These are phyloP conservation scores for Cephus rjabovi DNA, from an alignment of 2,888 invertebrate genomes.

Conservation along the genomic window DNA sequence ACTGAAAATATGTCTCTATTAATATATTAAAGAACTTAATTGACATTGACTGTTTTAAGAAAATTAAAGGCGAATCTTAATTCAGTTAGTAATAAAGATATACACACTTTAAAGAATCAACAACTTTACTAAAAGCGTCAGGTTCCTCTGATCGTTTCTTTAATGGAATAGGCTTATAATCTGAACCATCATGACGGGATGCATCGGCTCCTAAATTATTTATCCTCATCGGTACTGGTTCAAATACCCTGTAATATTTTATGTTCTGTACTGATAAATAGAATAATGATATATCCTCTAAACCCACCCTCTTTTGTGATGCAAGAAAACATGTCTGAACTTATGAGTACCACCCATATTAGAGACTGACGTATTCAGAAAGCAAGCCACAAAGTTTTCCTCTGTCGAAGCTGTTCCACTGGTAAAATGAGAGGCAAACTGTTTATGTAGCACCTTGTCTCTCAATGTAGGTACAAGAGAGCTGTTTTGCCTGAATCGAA, in stretches of 20 bases:
- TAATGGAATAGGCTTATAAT: slow-evolving; percentile 59
- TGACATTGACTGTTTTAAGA: too few relatives aligned
- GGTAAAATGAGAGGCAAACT: slow-evolving; percentile 71
- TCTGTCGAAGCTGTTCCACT: slow-evolving; percentile 65
- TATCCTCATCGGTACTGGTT: slow-evolving; percentile 58
- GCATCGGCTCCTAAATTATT: slow-evolving; percentile 61
- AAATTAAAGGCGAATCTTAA: background rate
- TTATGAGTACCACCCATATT: slow-evolving; percentile 72
- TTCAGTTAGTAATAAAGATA: background rate
- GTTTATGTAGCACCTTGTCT: slow-evolving; percentile 75
- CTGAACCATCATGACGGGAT: slow-evolving; percentile 54
- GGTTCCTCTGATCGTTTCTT: slow-evolving; percentile 35
- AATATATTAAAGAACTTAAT: background rate
- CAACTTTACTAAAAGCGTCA: slow-evolving; percentile 52
- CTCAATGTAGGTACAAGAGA: slow-evolving; percentile 72
- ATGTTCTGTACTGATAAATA: background rate
- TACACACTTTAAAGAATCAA: slow-evolving; percentile 34
- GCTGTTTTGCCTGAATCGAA: slow-evolving; percentile 72
- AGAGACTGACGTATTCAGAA: slow-evolving; percentile 70
- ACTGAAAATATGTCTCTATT: slow-evolving; percentile 29
- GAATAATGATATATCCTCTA: slow-evolving; percentile 47
- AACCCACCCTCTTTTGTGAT: slow-evolving; percentile 69
- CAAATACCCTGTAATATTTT: slow-evolving; percentile 40
- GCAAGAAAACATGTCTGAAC: slow-evolving; percentile 74
- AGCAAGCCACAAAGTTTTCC: slow-evolving; percentile 74